Conservation (phyloP, 2,888 invertebrate genomes). For the Caenorhabditis sp. region DNA sequence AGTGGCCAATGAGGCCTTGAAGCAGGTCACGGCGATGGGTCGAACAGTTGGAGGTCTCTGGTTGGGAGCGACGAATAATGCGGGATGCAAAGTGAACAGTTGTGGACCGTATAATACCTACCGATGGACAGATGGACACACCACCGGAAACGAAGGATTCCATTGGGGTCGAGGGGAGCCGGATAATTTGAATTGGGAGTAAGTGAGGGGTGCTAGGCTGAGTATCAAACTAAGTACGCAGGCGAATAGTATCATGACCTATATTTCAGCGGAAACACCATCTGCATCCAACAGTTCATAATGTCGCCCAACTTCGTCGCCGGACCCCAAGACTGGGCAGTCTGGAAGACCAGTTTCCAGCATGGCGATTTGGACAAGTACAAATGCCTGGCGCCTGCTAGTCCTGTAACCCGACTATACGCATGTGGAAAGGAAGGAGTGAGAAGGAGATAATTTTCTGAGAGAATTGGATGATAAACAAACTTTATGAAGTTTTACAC, state of each 20-base stretch:
- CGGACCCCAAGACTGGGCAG: background rate
- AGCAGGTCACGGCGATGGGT: background rate
- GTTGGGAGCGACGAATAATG: constrained; percentile 16
- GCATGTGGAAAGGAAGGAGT: constrained; percentile 6
- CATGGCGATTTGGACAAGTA: constrained; percentile 20
- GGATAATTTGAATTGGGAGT: constrained; percentile 7
- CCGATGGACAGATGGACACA: constrained; percentile 23
- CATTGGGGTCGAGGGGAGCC: constrained; percentile 18
- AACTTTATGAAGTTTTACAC: no score
- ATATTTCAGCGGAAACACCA: background rate
- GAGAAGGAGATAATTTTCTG: background rate
- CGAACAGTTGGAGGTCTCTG: background rate
- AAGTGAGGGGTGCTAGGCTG: background rate
- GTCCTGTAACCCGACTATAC: background rate
- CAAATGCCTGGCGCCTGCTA: background rate
- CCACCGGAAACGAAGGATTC: constrained; percentile 3
- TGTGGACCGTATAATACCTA: constrained; percentile 8
- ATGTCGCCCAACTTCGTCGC: background rate
- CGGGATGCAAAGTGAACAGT: constrained; percentile 4
- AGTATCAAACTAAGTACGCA: background rate
- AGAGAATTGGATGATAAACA: no score
- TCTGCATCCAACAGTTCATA: constrained; percentile 3
- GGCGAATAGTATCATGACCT: background rate
- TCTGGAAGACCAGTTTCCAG: background rate
- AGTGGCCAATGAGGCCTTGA: background rate